phyloP scores from a whole-genome alignment of 53 echinoderm and acorn worm species.

The Apostichopus leukothele region DNA sequence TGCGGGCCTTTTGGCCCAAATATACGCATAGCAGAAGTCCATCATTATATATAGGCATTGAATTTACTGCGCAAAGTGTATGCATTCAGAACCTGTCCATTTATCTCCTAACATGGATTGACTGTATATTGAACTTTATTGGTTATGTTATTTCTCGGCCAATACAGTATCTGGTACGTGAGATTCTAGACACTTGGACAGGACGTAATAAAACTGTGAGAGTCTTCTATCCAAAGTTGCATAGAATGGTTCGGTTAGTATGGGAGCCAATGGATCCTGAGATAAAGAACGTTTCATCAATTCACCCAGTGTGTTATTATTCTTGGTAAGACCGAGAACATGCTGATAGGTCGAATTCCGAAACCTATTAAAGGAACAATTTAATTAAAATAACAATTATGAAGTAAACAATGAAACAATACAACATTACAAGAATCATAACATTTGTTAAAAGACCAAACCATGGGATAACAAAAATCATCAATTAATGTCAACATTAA shows the following conservation, averaged over 20 bases:
- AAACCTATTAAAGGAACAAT: not conserved
- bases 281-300: slow-evolving; percentile 23
- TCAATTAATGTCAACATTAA: too few species aligned
- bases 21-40: too few species aligned
- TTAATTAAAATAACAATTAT: too few species aligned
- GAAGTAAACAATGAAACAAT: too few species aligned
- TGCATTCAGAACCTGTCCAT: not conserved
- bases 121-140: not conserved
- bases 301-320: not conserved
- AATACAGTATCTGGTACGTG: slow-evolving; percentile 32
- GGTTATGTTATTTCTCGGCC: not conserved
- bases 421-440: too few species aligned
- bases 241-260: slow-evolving; percentile 20
- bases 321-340: not conserved
- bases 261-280: slow-evolving; percentile 5
- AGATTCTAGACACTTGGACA: not conserved
- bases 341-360: slow-evolving; percentile 24
- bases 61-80: too few species aligned
- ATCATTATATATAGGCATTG: too few species aligned
- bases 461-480: not conserved
- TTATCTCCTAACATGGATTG: not conserved
- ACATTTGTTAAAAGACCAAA: too few species aligned
- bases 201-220: not conserved
- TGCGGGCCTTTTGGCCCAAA: too few species aligned
- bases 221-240: not conserved